Evolutionary conservation across 2,797 vertebrate genomes (phyloP), one percentile per base, ranked within the genome.

Genomic region (Pipistrellus nathusii): DNA sequence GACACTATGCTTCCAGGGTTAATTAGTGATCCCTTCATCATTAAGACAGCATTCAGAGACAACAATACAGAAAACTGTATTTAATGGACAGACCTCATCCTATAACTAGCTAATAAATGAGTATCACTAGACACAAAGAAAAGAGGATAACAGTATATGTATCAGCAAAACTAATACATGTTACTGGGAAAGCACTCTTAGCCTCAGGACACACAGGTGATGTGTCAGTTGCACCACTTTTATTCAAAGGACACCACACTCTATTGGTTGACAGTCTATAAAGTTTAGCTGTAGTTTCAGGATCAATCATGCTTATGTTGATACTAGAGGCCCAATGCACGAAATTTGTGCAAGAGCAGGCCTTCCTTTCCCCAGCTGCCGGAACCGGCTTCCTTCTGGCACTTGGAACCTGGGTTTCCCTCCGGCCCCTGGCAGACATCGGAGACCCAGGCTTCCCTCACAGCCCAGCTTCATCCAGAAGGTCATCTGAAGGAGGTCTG

Each of bases 41-140:
- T 89, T 88, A 72, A 94, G 46, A 48, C 62, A 84, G 32, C 72
- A 89, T 88, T 84, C 62, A 94, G 59, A 88, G 55, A 35, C 32
- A 53, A 83, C 68, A 87, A 69, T 59, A 41, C 80, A 88, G 32
- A 75, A 53, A 68, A 88, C 80, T 72, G 13, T 30, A 86, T 78
- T 85, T 77, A 75, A 87, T 66, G 62, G 41, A 44, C 35, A 95
- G 73, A 90, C 8, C 38, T 76, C 9, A 53, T 90, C 69, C n/a
- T 83, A 13, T 21, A 71, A n/a, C 17, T 83, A 30, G 17, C 41
- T 94, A 69, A 75, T 81, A 90, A 94, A 57, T 85, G 57, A 85
- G 30, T 77, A 53, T n/a, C 21, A 30, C 38, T 89, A 30, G 18
- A 92, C 87, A 90, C 68, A 92, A 85, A 71, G 38, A 55, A 86